Conservation (phyloP, 2,113 vertebrate species). For the Orientallactaga bullata region DNA sequence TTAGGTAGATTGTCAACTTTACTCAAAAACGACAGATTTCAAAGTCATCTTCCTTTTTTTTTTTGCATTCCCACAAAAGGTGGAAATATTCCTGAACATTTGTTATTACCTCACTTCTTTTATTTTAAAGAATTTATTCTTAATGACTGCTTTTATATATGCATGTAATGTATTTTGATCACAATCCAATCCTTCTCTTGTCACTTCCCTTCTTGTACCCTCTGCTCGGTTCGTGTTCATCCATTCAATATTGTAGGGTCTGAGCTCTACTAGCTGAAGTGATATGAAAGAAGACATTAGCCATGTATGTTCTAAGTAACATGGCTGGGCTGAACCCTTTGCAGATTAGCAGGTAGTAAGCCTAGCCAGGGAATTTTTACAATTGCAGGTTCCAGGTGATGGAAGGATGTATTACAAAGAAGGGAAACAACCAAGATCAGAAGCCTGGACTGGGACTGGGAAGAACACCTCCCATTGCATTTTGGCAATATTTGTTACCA, state of each 20-base stretch:
- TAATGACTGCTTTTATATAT: too few relatives aligned
- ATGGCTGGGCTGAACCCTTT: not conserved
- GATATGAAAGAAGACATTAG: not conserved
- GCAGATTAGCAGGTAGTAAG: not conserved
- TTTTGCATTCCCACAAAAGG: too few relatives aligned
- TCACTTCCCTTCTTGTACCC: too few relatives aligned
- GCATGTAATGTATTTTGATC: too few relatives aligned
- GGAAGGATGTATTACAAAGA: slow-evolving; percentile 2
- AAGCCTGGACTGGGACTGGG: not conserved
- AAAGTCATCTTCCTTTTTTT: too few relatives aligned
- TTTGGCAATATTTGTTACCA: not conserved
- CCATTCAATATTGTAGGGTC: not conserved
- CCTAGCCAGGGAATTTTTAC: not conserved
- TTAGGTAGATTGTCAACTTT: too few relatives aligned
- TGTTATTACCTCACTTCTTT: too few relatives aligned
- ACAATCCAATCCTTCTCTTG: too few relatives aligned
- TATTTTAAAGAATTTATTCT: too few relatives aligned
- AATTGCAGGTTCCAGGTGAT: not conserved
- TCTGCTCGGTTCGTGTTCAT: not conserved
- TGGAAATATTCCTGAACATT: too few relatives aligned
- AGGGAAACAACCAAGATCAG: not conserved
- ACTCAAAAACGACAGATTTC: too few relatives aligned
- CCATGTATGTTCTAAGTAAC: not conserved
- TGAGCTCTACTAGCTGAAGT: not conserved
- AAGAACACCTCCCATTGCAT: not conserved